Evolutionary conservation across 2,113 vertebrate species (phyloP).

Genomic region (Nerophis lumbriciformis): DNA sequence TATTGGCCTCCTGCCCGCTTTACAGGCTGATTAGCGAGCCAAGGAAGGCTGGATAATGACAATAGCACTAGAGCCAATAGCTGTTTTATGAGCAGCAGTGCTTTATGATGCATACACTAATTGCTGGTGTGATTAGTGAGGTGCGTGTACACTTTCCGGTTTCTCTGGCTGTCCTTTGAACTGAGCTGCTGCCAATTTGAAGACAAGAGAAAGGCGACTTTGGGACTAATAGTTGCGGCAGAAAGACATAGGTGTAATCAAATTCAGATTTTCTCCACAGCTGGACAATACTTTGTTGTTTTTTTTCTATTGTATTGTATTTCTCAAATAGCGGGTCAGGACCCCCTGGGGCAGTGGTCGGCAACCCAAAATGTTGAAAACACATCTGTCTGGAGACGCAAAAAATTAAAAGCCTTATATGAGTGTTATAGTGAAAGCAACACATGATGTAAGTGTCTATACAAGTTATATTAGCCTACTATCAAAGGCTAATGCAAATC

Average conservation of each 20-base stretch:
- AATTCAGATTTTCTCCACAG: slow-evolving; percentile 56
- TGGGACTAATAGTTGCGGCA: slow-evolving; percentile 37
- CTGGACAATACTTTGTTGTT: slow-evolving; percentile 31
- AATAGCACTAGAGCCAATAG: slow-evolving; percentile 55
- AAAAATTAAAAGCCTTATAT: too few relatives aligned
- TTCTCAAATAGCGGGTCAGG: too few relatives aligned
- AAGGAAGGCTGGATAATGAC: slow-evolving; percentile 45
- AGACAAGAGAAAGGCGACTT: slow-evolving; percentile 35
- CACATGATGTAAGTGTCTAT: too few relatives aligned
- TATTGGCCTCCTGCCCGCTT: slow-evolving; percentile 30
- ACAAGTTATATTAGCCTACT: too few relatives aligned
- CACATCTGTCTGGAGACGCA: too few relatives aligned
- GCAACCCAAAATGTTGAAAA: too few relatives aligned
- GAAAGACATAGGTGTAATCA: slow-evolving; percentile 57
- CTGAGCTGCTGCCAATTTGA: slow-evolving; percentile 36
- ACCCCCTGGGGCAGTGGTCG: too few relatives aligned
- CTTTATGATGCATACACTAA: slow-evolving; percentile 66
- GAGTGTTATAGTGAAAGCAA: too few relatives aligned
- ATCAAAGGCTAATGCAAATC: too few relatives aligned
- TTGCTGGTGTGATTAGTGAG: slow-evolving; percentile 70
- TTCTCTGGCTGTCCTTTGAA: slow-evolving; percentile 44
- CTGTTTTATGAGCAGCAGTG: slow-evolving; percentile 57
- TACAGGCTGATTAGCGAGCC: slow-evolving; percentile 53
- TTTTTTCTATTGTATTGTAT: slow-evolving; percentile 29
- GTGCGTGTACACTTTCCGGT: slow-evolving; percentile 46